Evolutionary conservation across 2,888 invertebrate species (phyloP), one percentile per base, ranked within the genome.

Genomic region (Colostygia pectinataria): DNA sequence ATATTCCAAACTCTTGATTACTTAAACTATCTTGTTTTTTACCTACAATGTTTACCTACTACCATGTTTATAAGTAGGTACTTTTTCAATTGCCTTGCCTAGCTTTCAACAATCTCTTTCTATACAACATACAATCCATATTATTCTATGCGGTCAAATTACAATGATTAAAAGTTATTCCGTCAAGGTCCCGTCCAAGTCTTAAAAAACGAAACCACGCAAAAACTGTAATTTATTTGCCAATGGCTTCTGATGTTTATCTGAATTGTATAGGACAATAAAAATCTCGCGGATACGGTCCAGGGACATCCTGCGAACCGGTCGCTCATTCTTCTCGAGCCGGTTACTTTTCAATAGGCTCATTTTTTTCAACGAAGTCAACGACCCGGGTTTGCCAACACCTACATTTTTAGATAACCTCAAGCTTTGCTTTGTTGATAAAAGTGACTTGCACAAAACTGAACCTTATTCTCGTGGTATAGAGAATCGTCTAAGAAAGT

Each of bases 281-380:
- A 57, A 50, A 55, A 56, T 59, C 55, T 54, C 29, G 49, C 49
- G 44, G 49, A 57, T 59, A 50, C 50, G 59, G 55, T 66, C 49
- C 63, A 64, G 62, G 61, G 65, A 67, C 63, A 71, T 68, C 73
- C 66, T 71, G 65, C 23, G 41, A 59, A 75, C 69, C 68, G 65
- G 69, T 69, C 57, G 40, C 29, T 34, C 39, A 51, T 49, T 46
- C 55, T 53, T 56, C 13, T 15, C 53, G 31, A 61, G 63, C 63
- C 61, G 53, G 63, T 55, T 46, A 39, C 49, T 46, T 63, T 54
- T 61, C 55, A 60, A 71, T 71, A 70, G 63, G 60, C 57, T 57
- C 57, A 58, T 64, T 56, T 57, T 57, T 56, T 53, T 40, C 47
- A 52, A 38, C 33, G 13, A 64, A 62, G 62, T 55, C 54, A 51